Evolutionary conservation across 2,888 invertebrate genomes (phyloP), one percentile per base, ranked within the genome.

Genomic region (Gibbula magus): DNA sequence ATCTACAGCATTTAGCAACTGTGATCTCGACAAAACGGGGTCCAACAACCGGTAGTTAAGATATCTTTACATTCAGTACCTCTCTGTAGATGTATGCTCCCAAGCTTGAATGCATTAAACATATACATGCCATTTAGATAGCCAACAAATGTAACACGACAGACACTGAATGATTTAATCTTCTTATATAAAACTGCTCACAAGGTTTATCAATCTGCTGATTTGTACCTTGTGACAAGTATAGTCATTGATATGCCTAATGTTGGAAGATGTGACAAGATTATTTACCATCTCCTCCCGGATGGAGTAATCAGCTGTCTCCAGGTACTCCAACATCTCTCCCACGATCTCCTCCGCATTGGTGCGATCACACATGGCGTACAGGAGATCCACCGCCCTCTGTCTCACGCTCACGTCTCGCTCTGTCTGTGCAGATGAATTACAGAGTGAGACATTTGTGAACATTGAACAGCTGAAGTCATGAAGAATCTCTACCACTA

Each of bases 331-430:
- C 87, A 99, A 94, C 99, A 99, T 99, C 94, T 99, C 99, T 92
- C 98, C 98, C 7, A 99, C 99, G 92, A 99, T 99, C 94, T 99
- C 98, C 93, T 98, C 98, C 29, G 99, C 98, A 94, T 99, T 99
- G 86, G 97, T 97, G 92, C 98, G 97, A 94, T 99, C 99, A 94
- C 99, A 99, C 99, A 99, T 99, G 61, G 99, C 99, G 94, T 99
- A 99, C 1, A 99, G 94, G 81, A 99, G 94, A 94, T 99, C 99
- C 2, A 99, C 99, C 77, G 99, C 99, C 93, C 99, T 96, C 92
- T 99, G 99, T 86, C 99, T 95, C 0, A 99, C 99, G 66, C 98
- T 98, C 0, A 99, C 98, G 94, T 99, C 99, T 90, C 99, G 96
- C 93, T 99, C 99, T 96, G 98, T 99, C 95, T 95, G 89, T n/a